Base-by-base conservation (phyloP, 2,797 vertebrate genomes). In the Melanotaenia parkinsoni region DNA sequence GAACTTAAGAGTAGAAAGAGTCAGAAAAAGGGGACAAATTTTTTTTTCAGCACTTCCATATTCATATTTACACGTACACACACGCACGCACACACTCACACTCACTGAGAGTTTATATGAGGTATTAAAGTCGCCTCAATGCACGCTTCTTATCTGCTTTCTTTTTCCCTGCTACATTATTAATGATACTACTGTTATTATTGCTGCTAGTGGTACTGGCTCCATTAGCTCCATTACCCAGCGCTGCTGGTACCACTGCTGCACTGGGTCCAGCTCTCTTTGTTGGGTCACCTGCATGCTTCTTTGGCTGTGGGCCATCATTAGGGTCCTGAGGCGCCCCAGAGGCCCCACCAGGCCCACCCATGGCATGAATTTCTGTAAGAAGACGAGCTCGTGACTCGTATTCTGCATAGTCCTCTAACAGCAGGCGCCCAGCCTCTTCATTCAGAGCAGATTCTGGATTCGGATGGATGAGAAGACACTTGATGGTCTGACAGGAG, bases 401-500 rank as follows among this genome's bases (percentile, higher is more conserved):
- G 0, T 97, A 98, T 72, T 96, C 97, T 63, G 96, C 94, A 78
- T 98, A 98, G 94, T 97, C 95, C 93, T 98, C 97, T 83, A 98
- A 83, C 37, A 98, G 94, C 85, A 98, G 92, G 71, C 96, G 96
- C 2, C 97, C 97, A 0, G 96, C 97, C 86, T 98, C 97, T 77
- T 97, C 96, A 0, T 97, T 98, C 75, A 98, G 89, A 2, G 97
- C 97, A 0, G 96, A 98, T 90, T 98, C 97, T 0, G 97, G 97
- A 84, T 98, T 98, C 0, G 97, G 97, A 82, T 98, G 97, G 88
- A 98, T 98, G 87, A 98, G 94, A 88, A 98, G 96, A 95, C 97
- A 98, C 94, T 97, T 97, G 91, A 98, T 97, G 58, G 97, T 98
- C 97, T 98, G 88, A 14, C 24, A 30, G 64, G 13, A 7, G 9